Percentiles rank a stretch among this genome's conserved stretches.
These are phyloP conservation scores for Phodopus roborovskii DNA, from an alignment of 2,113 vertebrate species.

Conservation along the genomic window DNA sequence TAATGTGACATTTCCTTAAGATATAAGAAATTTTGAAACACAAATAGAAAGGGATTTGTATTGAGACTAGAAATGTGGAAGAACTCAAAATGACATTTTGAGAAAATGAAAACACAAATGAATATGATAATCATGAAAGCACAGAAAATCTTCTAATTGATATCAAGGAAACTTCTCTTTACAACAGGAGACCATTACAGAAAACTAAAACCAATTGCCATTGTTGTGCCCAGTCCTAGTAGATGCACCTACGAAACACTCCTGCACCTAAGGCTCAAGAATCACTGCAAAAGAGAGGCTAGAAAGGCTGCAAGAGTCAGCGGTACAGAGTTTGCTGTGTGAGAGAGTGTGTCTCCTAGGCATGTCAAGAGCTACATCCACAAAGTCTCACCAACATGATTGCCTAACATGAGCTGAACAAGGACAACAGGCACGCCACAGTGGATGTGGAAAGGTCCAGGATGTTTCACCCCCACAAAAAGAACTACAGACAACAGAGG, in stretches of 20 bases:
- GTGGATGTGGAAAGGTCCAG: not conserved
- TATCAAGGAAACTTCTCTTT: not conserved
- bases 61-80: not conserved
- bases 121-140: conserved; percentile 25
- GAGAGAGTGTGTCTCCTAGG: not conserved
- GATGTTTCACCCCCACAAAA: not conserved
- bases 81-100: not conserved
- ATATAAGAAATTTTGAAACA: not conserved
- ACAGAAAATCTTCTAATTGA: not conserved
- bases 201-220: not conserved
- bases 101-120: not conserved
- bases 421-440: not conserved
- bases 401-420: not conserved
- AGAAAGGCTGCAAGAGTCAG: not conserved
- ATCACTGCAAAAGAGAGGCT: not conserved
- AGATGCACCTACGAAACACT: not conserved
- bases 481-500: not conserved
- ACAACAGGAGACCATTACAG: not conserved
- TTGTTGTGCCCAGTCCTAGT: not conserved
- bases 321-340: not conserved
- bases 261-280: not conserved
- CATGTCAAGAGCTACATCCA: not conserved
- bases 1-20: not conserved
- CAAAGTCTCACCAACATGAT: not conserved
- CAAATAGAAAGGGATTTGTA: conserved; percentile 20